Conservation (phyloP, 1,140 invertebrate species). For the Platyscapa corneri region DNA sequence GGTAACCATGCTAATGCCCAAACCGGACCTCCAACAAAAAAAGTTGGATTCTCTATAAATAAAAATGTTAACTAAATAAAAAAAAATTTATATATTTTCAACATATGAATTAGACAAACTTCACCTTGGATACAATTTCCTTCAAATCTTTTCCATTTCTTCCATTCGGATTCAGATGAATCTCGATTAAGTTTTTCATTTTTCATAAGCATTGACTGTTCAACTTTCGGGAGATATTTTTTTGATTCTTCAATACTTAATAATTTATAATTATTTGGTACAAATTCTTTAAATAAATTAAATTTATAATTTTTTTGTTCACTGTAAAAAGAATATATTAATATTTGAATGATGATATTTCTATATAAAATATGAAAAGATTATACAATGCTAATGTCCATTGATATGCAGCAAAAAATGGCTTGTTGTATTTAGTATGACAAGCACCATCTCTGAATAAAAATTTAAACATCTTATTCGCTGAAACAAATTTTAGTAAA, state of each 20-base stretch:
- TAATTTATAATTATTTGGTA: slow-evolving; percentile 61
- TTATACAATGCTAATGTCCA: slow-evolving; percentile 72
- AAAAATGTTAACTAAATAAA: slow-evolving; percentile 38
- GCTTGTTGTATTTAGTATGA: slow-evolving; percentile 33
- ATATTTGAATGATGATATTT: neutral
- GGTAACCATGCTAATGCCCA: slow-evolving; percentile 77
- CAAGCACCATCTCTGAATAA: slow-evolving; percentile 44
- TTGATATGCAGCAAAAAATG: slow-evolving; percentile 55
- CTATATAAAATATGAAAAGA: slow-evolving; percentile 19
- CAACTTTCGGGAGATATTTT: slow-evolving; percentile 67
- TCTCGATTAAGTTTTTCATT: slow-evolving; percentile 43
- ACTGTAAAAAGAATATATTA: slow-evolving; percentile 57
- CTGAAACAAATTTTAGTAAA: slow-evolving; percentile 22
- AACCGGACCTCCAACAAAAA: slow-evolving; percentile 79
- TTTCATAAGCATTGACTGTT: slow-evolving; percentile 66
- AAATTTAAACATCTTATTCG: slow-evolving; percentile 52
- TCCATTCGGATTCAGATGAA: slow-evolving; percentile 64
- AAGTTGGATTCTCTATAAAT: slow-evolving; percentile 68
- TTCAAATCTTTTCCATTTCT: slow-evolving; percentile 72
- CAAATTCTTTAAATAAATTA: slow-evolving; percentile 64
- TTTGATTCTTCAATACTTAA: slow-evolving; percentile 58
- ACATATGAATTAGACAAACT: slow-evolving; percentile 40
- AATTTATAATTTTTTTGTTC: slow-evolving; percentile 67
- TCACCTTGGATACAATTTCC: slow-evolving; percentile 62
- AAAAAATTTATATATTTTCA: neutral